Conservation (phyloP, 2,888 invertebrate species). For the Hirtodrosophila alboralis region DNA sequence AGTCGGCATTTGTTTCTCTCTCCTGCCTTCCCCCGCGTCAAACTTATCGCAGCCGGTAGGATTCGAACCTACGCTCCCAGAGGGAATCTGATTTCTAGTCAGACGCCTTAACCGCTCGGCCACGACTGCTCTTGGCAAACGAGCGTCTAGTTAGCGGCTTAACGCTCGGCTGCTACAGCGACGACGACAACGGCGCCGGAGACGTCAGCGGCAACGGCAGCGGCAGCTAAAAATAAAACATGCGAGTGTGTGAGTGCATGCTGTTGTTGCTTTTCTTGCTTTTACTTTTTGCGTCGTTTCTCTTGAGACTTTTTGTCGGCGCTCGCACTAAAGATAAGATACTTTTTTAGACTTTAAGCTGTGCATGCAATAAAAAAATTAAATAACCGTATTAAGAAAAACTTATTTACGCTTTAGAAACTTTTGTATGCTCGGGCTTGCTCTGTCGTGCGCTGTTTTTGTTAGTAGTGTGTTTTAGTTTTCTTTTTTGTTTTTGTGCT, state of each 20-base stretch:
- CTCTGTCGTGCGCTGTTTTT: constrained; percentile 11
- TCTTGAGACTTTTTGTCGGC: constrained; percentile 46
- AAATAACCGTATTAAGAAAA: constrained; percentile 53
- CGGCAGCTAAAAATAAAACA: constrained; percentile 51
- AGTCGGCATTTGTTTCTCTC: background rate
- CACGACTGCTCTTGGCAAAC: constrained; percentile 75
- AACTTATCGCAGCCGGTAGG: constrained; percentile 68
- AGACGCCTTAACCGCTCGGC: constrained; percentile 84
- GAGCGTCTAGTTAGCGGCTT: constrained; percentile 47
- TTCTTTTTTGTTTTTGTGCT: constrained; percentile 31
- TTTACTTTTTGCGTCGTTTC: constrained; percentile 26
- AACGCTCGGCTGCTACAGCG: constrained; percentile 38
- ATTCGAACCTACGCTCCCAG: constrained; percentile 83
- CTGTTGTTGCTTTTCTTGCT: constrained; percentile 3
- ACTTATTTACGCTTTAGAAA: constrained; percentile 59
- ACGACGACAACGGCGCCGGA: background rate
- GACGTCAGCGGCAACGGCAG: constrained; percentile 17
- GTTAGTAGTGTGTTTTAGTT: constrained; percentile 43
- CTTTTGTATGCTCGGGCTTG: constrained; percentile 28
- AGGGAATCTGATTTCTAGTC: constrained; percentile 83
- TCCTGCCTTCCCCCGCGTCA: background rate
- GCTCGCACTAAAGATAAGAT: constrained; percentile 46
- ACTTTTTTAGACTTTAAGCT: constrained; percentile 71
- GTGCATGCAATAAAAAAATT: constrained; percentile 56
- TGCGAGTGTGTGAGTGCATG: constrained; percentile 20